A percentile compares a stretch with the other conserved stretches of the same genome.
These are phyloP conservation scores for Nesoenas mayeri DNA, from an alignment of 2,113 vertebrate genomes.

Conservation along the genomic window DNA sequence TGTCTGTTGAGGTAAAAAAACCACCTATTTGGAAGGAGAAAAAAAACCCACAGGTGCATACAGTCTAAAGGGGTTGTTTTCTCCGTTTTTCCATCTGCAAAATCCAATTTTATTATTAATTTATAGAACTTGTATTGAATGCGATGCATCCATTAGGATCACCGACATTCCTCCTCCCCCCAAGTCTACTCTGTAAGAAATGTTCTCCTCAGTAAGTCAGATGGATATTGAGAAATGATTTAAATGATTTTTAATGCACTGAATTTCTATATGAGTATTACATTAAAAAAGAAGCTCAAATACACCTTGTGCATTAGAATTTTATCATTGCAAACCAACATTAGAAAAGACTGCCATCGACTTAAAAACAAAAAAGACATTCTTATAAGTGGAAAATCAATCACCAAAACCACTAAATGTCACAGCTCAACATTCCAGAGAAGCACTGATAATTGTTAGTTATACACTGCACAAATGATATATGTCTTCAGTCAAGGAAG, in stretches of 20 bases:
- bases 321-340: conserved; percentile 68
- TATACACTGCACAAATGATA: conserved; percentile 73
- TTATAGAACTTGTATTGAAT: conserved; percentile 16
- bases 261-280: neutral
- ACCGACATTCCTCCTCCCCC: neutral
- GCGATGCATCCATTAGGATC: neutral
- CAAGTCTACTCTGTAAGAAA: conserved; percentile 28
- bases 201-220: conserved; percentile 17
- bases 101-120: conserved; percentile 30
- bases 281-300: conserved; percentile 58
- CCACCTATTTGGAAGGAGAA: neutral
- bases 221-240: conserved; percentile 33
- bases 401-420: conserved; percentile 77
- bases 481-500: conserved; percentile 71
- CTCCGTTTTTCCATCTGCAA: neutral
- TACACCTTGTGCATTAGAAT: conserved; percentile 53
- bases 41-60: neutral
- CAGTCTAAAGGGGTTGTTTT: neutral
- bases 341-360: conserved; percentile 61
- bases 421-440: conserved; percentile 72
- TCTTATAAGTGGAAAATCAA: conserved; percentile 81
- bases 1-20: neutral
- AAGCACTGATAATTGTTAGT: conserved; percentile 81
- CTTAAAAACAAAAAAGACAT: conserved; percentile 80
- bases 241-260: conserved; percentile 58